Evolutionary conservation across 2,113 vertebrate species (phyloP), one percentile per base, ranked within the genome.

Genomic region (Corythoichthys intestinalis): DNA sequence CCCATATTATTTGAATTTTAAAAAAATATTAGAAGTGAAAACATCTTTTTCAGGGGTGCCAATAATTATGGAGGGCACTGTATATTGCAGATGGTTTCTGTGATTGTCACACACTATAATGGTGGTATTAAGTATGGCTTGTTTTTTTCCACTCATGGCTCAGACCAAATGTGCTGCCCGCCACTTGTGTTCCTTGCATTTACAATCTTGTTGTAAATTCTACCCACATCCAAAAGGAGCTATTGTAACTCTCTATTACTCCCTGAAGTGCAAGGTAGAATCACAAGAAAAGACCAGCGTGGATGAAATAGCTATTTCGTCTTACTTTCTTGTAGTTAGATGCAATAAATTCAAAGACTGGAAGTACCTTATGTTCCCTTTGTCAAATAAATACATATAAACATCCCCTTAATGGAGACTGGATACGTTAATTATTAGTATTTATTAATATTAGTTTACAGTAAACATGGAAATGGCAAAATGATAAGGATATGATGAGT

Each of bases 361-460:
- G 17, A 15, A 44, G 4, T 41, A 41, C 38, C 35, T 59, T 13
- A 15, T n/a, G 5, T n/a, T 61, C 0, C 34, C 35, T 57, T 34
- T 57, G 2, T 1, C 39, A 62, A 62, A 44, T 2, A 46, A 62
- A 62, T 61, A 41, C 17, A 20, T n/a, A 44, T 41, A 60, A 47
- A 69, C 34, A 20, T 61, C 66, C 72, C 66, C 54, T 77, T 66
- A 65, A 74, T 44, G 53, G 66, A 73, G 53, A 74, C 67, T 66
- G 20, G 47, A 57, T 71, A 72, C 50, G 74, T 44, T 44, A 44
- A 44, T 44, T 8, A 7, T 44, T 44, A 44, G 9, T 8, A 44
- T 44, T 7, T 44, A 44, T 71, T 70, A 4, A 34, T 34, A 2
- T 65, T 78, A 65, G 75, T 70, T 69, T 67, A 35, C 74, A 65